Base-by-base conservation (phyloP, 1,140 invertebrate species). In the Drosophila suzukii region DNA sequence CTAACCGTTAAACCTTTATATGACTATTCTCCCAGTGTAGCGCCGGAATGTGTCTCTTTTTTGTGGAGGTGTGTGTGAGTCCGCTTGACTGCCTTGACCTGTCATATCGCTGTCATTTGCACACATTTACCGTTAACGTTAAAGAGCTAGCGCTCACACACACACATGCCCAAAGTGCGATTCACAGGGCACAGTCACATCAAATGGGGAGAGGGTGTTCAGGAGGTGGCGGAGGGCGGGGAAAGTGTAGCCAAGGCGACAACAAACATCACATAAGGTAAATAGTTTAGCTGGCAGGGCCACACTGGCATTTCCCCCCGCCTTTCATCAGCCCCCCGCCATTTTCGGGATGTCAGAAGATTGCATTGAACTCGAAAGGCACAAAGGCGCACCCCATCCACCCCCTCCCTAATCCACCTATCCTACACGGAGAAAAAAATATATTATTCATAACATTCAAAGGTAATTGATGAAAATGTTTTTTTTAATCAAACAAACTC, bases 41-140 rank as follows among this genome's bases (percentile, higher is more conserved):
- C n/a, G 10, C 27, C 24, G 27, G 27, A 50, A 17, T 59, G 32
- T 59, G 15, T 6, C 36, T 38, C 20, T 36, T 32, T 30, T 56
- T 34, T 38, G 32, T 34, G 36, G 7, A 38, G n/a, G 15, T 55
- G 15, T 49, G 62, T 71, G 36, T 46, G 39, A 20, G 15, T 51
- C 38, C 53, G 51, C 65, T 24, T 58, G 67, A 71, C 65, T 72
- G 59, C 67, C 74, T 84, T 83, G 80, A 74, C 80, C 60, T 85
- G 82, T 85, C 81, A 86, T 78, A 85, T 85, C 75, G 83, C 83
- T 88, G 83, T 86, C 83, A 86, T 75, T 86, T 73, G 75, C 79
- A 88, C 83, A 82, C 82, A 75, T 82, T 88, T 82, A 79, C 61
- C 74, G 83, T 82, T 86, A 82, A 88, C 74, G 79, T 76, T 88